Base-by-base conservation (phyloP, 2,888 invertebrate species). In the Cerceris rybyensis region DNA sequence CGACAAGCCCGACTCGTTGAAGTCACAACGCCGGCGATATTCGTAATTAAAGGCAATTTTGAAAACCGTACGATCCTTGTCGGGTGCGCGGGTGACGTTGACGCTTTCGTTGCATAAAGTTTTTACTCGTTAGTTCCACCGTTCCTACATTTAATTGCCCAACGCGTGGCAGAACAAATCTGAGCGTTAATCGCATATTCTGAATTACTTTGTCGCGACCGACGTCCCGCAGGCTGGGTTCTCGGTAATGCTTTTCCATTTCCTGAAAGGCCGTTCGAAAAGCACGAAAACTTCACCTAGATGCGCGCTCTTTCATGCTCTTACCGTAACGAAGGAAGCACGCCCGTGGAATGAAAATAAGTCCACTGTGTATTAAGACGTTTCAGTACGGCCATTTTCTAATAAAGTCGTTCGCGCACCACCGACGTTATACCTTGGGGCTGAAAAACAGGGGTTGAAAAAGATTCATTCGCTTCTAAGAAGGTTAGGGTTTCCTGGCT, bases 361-460 rank as follows among this genome's bases (percentile, higher is more conserved):
- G 74, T 67, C 64, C 54, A 8, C 16, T 39, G 28, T 59, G 78
- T 86, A 91, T 91, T 90, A 90, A 90, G 91, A 90, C 85, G 85
- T 88, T 88, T 80, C 76, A 52, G 68, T 55, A 78, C 85, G 85
- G 88, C 88, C 90, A 89, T 90, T 91, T 91, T 91, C 90, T 92
- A 90, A 92, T 92, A 91, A 91, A 92, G 90, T 88, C 90, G 86
- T 89, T 71, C 77, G 39, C 59, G 67, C 52, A 13, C 58, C 17
- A 41, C 39, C 70, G 77, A 57, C 58, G 55, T 28, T 46, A 50
- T 73, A 81, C 60, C 76, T 60, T 71, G 75, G 70, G 70, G 61
- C 41, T 81, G 86, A 86, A 86, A 88, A 88, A 89, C 83, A 86
- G 87, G 88, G 89, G 87, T 88, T 89, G 88, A 88, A 89, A 90